These are phyloP conservation scores for Limulus polyphemus DNA, from an alignment of 2,888 invertebrate genomes.

Conservation along the genomic window DNA sequence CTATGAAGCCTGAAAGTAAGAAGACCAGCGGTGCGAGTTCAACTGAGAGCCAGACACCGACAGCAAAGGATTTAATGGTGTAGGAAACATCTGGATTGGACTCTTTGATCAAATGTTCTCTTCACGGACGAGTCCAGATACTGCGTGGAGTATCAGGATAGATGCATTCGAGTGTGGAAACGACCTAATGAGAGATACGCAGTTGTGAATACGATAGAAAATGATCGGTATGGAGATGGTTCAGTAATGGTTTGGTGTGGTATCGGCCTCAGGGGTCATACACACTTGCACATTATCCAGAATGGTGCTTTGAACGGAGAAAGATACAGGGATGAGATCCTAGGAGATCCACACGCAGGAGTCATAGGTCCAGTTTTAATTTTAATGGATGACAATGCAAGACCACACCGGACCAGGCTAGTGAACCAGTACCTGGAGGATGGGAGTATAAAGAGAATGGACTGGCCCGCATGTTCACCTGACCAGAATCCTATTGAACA, in stretches of 20 bases:
- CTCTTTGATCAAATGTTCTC: not conserved
- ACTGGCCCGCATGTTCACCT: too few relatives aligned
- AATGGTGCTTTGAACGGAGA: too few relatives aligned
- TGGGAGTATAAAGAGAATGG: too few relatives aligned
- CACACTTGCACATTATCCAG: constrained; percentile 3
- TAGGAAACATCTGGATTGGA: not conserved
- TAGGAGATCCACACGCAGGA: not conserved
- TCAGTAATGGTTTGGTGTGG: constrained; percentile 2
- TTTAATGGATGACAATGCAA: constrained; percentile 3
- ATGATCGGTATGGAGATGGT: constrained; percentile 1
- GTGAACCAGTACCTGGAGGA: not conserved
- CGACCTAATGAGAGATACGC: not conserved
- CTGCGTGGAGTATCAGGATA: not conserved
- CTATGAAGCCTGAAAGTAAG: too few relatives aligned
- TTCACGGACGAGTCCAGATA: not conserved
- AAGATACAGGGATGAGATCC: not conserved
- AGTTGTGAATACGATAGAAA: not conserved
- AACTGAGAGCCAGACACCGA: not conserved
- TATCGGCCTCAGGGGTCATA: constrained; percentile 2
- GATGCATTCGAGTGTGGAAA: constrained; percentile 1
- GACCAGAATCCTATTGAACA: too few relatives aligned
- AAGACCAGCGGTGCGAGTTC: too few relatives aligned
- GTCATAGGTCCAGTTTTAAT: constrained; percentile 1
- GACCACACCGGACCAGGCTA: not conserved
- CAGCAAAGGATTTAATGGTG: constrained; percentile 1